A percentile compares a stretch with the other conserved stretches of the same genome.
Evolutionary conservation across 2,113 vertebrate genomes (phyloP).

Genomic region (Heloderma charlesbogerti): DNA sequence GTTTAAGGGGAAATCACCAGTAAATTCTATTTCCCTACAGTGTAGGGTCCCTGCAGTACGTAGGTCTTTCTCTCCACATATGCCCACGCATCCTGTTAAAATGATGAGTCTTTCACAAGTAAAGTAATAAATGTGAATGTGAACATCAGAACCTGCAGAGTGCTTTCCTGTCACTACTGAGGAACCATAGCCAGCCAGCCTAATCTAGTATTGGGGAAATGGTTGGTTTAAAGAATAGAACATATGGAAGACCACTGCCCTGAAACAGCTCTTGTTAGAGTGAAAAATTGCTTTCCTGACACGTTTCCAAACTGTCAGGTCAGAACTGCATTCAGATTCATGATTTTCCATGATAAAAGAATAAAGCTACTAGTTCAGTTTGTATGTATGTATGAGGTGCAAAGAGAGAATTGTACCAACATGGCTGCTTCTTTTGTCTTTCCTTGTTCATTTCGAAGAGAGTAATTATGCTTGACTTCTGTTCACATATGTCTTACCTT

Average conservation of each 20-base stretch:
- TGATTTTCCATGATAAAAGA: background rate
- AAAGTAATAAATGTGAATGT: background rate
- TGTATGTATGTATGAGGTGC: slow-evolving; percentile 10
- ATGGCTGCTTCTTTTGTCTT: background rate
- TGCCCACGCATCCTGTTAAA: background rate
- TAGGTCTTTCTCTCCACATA: background rate
- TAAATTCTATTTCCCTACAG: background rate
- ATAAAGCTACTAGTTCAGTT: background rate
- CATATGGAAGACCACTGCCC: too few relatives aligned
- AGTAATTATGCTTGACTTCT: slow-evolving; percentile 15
- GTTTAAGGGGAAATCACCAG: too few relatives aligned
- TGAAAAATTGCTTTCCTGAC: background rate
- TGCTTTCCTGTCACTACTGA: background rate
- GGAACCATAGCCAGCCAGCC: background rate
- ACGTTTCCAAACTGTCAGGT: background rate
- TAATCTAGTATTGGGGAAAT: too few relatives aligned
- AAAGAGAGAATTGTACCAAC: background rate
- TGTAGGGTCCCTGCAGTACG: background rate
- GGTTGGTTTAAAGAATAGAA: too few relatives aligned
- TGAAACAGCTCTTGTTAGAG: background rate
- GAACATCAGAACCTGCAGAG: background rate
- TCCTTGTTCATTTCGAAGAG: slow-evolving; percentile 26
- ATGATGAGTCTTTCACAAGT: background rate
- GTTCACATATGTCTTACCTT: background rate
- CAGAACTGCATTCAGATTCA: background rate